These are phyloP conservation scores for Taenioides sp. DNA, from an alignment of 2,797 vertebrate species.

Conservation along the genomic window DNA sequence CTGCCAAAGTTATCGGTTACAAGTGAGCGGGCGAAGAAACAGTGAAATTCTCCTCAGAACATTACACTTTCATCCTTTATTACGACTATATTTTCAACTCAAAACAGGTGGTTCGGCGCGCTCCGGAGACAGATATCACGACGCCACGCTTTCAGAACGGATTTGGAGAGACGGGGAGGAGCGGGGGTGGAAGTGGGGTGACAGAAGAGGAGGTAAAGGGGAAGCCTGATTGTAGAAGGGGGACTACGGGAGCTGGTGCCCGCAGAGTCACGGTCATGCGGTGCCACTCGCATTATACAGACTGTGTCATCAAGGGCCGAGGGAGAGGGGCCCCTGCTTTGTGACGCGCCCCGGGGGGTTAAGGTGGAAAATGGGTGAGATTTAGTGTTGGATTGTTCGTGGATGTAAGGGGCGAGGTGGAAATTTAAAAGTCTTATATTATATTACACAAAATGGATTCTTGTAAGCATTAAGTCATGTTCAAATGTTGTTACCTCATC, in stretches of 20 bases:
- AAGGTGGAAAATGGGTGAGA: conserved; percentile 46
- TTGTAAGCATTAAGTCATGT: no score
- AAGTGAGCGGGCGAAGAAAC: conserved; percentile 36
- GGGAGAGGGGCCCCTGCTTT: conserved; percentile 60
- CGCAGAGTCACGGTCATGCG: conserved; percentile 66
- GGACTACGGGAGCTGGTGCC: conserved; percentile 72
- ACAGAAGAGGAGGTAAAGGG: conserved; percentile 72
- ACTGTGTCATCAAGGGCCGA: conserved; percentile 76
- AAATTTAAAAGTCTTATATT: background rate
- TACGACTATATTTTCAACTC: conserved; percentile 49
- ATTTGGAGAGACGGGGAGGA: conserved; percentile 65
- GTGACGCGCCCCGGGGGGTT: conserved; percentile 51
- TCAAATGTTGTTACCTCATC: no score
- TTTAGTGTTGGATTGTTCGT: conserved; percentile 46
- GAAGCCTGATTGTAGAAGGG: conserved; percentile 76
- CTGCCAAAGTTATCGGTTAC: conserved; percentile 56
- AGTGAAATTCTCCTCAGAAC: background rate
- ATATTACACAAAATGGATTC: no score
- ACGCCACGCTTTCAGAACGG: conserved; percentile 73
- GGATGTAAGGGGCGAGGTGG: conserved; percentile 14
- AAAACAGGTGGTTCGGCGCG: conserved; percentile 42
- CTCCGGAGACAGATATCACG: conserved; percentile 52
- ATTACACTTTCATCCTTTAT: conserved; percentile 29
- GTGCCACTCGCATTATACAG: conserved; percentile 80
- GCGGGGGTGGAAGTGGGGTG: conserved; percentile 70